These are phyloP conservation scores for Brachymystax lenok DNA, from an alignment of 2,797 vertebrate species.

Conservation along the genomic window DNA sequence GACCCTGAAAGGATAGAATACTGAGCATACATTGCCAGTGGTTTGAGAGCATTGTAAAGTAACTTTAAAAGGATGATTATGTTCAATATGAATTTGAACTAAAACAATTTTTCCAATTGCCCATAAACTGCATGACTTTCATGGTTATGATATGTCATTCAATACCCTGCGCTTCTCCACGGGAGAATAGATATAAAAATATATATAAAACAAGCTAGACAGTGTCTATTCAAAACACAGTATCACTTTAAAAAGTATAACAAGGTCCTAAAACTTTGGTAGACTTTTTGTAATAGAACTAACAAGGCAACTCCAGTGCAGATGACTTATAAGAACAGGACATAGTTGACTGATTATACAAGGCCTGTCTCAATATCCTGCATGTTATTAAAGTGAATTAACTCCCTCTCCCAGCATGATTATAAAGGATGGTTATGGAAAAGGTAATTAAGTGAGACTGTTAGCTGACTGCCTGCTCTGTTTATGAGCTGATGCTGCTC, in stretches of 20 bases:
- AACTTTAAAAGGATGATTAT: slow-evolving; percentile 46
- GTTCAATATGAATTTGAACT: slow-evolving; percentile 44
- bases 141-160: slow-evolving; percentile 44
- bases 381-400: slow-evolving; percentile 57
- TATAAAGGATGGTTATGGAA: slow-evolving; percentile 65
- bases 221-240: neutral
- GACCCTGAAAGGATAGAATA: neutral
- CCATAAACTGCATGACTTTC: slow-evolving; percentile 48
- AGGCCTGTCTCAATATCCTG: slow-evolving; percentile 24
- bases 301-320: neutral
- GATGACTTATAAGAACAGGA: neutral
- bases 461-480: slow-evolving; percentile 25
- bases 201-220: neutral
- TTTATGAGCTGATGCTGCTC: slow-evolving; percentile 50
- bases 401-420: slow-evolving; percentile 30
- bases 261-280: neutral
- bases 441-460: slow-evolving; percentile 72
- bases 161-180: slow-evolving; percentile 20
- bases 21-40: neutral
- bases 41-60: slow-evolving; percentile 3
- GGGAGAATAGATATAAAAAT: neutral
- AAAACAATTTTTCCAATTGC: slow-evolving; percentile 51
- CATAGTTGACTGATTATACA: neutral
- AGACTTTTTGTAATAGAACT: neutral
- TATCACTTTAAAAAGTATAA: neutral